Percentiles rank a stretch among this genome's conserved stretches.
Evolutionary conservation across 2,113 vertebrate genomes (phyloP).

Genomic region (Zapus hudsonius): DNA sequence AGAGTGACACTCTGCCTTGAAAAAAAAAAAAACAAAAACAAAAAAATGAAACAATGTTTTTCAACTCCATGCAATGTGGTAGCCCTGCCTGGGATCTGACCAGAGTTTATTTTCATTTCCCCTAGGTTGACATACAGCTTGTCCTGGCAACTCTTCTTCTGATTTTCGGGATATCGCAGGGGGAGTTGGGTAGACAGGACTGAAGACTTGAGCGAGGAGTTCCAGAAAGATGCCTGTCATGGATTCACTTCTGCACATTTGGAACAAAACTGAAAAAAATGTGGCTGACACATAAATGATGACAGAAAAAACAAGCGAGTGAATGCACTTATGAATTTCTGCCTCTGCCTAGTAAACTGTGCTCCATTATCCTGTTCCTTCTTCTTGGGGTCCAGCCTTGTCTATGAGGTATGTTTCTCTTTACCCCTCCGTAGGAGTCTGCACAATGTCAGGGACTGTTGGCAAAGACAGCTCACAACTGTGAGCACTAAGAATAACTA

Average conservation of each 20-base stretch:
- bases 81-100: background rate
- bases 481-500: conserved; percentile 53
- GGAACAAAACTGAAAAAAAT: background rate
- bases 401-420: background rate
- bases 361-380: background rate
- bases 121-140: background rate
- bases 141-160: background rate
- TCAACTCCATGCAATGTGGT: background rate
- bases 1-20: too few species aligned
- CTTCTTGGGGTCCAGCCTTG: background rate
- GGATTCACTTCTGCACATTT: background rate
- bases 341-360: fast-evolving
- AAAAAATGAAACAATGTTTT: background rate
- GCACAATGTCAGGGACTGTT: background rate
- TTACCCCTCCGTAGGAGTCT: conserved; percentile 21
- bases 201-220: background rate
- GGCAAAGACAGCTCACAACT: conserved; percentile 30
- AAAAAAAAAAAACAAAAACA: too few species aligned
- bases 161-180: background rate
- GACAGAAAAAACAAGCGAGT: background rate
- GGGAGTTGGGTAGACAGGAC: background rate
- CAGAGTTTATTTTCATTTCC: background rate
- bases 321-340: fast-evolving
- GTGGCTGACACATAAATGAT: background rate
- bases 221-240: background rate